Evolutionary conservation across 2,113 vertebrate species (phyloP).

Genomic region (Corythornis cristatus): DNA sequence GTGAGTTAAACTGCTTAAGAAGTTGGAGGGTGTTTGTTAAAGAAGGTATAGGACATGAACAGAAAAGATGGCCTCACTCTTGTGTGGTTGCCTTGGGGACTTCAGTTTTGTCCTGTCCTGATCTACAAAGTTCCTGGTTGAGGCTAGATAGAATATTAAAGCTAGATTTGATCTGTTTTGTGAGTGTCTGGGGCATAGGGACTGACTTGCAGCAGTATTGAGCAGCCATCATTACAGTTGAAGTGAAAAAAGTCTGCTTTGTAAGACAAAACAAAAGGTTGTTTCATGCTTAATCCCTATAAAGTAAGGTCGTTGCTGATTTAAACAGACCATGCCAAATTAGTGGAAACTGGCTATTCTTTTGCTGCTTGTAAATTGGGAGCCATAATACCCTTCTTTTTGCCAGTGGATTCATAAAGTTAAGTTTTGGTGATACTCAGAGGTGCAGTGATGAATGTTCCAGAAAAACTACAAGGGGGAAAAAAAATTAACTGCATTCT

Average conservation of each 20-base stretch:
- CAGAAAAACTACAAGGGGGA: not conserved
- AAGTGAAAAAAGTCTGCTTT: not conserved
- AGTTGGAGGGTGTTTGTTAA: not conserved
- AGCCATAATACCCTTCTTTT: not conserved
- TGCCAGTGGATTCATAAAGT: not conserved
- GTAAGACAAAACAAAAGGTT: not conserved
- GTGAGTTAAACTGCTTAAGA: not conserved
- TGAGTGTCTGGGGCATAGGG: not conserved
- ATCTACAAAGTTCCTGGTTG: not conserved
- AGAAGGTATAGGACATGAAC: not conserved
- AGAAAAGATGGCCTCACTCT: not conserved
- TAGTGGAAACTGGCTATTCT: not conserved
- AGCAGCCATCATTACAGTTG: not conserved
- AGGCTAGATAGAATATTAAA: not conserved
- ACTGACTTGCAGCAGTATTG: not conserved
- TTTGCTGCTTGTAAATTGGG: not conserved
- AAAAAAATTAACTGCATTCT: not conserved
- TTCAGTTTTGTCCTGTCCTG: not conserved
- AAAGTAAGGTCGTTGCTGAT: not conserved
- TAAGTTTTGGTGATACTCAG: not conserved
- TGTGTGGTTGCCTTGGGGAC: not conserved
- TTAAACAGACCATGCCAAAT: not conserved
- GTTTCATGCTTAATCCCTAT: not conserved
- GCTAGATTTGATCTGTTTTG: not conserved
- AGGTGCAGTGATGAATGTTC: not conserved